Conservation (phyloP, 2,797 vertebrate genomes). For the Smutsia temminckii region DNA sequence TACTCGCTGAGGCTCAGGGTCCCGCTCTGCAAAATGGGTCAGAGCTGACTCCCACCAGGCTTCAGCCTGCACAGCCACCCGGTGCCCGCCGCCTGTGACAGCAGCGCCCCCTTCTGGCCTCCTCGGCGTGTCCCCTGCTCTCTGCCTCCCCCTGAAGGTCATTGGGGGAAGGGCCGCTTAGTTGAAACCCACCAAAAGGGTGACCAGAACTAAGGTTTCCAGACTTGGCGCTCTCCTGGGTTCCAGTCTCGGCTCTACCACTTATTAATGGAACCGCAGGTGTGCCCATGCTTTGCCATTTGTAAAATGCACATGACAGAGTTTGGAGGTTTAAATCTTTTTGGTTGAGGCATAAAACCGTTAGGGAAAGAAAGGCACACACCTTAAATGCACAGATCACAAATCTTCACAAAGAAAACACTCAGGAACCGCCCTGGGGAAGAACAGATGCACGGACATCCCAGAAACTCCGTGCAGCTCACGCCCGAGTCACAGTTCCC, state of each 20-base stretch:
- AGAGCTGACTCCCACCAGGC: no score
- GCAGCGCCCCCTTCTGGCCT: constrained; percentile 8
- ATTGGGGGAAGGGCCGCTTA: neutral
- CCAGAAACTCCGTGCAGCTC: neutral
- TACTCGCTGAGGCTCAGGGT: neutral
- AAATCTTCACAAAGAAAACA: neutral
- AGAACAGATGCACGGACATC: neutral
- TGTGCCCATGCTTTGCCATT: neutral
- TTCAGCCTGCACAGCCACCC: neutral
- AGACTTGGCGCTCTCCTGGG: neutral
- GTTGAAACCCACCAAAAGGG: neutral
- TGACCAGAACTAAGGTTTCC: neutral
- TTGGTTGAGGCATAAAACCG: neutral
- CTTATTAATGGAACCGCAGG: neutral
- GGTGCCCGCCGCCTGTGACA: neutral
- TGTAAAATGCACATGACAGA: neutral
- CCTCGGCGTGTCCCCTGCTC: neutral
- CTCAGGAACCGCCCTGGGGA: neutral
- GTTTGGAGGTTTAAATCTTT: neutral
- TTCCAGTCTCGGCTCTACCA: neutral
- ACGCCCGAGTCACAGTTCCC: neutral
- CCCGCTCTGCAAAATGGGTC: neutral
- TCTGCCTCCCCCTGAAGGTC: constrained; percentile 59
- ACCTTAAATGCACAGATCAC: neutral
- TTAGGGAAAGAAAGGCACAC: neutral